Conservation (phyloP, 2,113 vertebrate species). For the Pituophis catenifer region DNA sequence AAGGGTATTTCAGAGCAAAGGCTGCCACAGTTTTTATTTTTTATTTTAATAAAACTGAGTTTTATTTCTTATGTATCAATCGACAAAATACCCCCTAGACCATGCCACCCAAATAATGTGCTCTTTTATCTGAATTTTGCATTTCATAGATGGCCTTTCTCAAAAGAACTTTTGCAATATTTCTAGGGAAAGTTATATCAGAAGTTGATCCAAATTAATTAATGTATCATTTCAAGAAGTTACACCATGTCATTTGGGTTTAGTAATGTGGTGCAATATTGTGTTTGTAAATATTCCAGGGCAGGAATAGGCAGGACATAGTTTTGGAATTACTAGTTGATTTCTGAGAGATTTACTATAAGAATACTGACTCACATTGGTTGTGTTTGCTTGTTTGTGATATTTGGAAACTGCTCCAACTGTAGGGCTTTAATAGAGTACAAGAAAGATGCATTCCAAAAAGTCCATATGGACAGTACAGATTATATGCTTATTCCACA, state of each 20-base stretch:
- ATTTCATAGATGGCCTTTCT: conserved; percentile 36
- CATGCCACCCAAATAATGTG: conserved; percentile 37
- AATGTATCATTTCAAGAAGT: not conserved
- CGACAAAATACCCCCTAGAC: not conserved
- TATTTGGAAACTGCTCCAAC: not conserved
- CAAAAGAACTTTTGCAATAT: conserved; percentile 29
- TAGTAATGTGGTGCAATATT: not conserved
- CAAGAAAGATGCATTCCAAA: not conserved
- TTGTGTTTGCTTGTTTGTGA: not conserved
- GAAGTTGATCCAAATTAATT: conserved; percentile 2
- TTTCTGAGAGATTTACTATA: not conserved
- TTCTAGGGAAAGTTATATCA: conserved; percentile 23
- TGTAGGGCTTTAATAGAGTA: not conserved
- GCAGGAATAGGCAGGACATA: not conserved
- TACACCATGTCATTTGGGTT: not conserved
- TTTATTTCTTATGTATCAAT: conserved; percentile 53
- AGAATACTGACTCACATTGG: not conserved
- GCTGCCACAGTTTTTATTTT: conserved; percentile 52
- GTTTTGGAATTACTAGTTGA: not conserved
- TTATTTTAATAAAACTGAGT: conserved; percentile 13
- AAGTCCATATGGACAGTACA: not conserved
- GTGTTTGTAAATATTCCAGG: not conserved
- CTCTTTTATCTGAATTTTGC: conserved; percentile 40
- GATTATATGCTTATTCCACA: not conserved
- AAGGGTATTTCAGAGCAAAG: conserved; percentile 56